Percentiles rank a stretch among this genome's conserved stretches.
These are phyloP conservation scores for Bujurquina vittata DNA, from an alignment of 2,113 vertebrate genomes.

Conservation along the genomic window DNA sequence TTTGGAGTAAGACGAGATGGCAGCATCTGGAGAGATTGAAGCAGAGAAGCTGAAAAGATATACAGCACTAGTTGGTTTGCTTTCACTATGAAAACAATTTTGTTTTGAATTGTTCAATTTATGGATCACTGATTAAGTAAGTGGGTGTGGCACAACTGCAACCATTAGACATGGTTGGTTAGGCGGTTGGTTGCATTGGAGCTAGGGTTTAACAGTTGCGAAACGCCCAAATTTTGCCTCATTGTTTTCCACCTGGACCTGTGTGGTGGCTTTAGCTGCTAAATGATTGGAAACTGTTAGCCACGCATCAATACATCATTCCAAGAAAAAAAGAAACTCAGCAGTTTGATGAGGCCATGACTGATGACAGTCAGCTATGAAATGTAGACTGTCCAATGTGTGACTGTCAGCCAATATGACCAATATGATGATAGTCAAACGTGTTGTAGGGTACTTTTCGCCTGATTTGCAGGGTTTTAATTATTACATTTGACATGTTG, in stretches of 20 bases:
- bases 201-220: rapidly evolving
- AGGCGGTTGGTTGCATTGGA: not conserved
- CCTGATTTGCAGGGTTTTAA: not conserved
- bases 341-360: conserved; percentile 3
- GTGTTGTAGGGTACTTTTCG: not conserved
- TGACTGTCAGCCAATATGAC: no score
- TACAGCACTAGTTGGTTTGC: not conserved
- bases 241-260: not conserved
- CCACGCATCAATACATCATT: not conserved
- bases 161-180: not conserved
- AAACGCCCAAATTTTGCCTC: not conserved
- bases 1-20: conserved; percentile 11
- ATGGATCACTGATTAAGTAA: not conserved
- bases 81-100: conserved; percentile 2
- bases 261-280: not conserved
- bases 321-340: not conserved
- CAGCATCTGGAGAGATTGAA: conserved; percentile 25
- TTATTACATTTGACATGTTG: not conserved
- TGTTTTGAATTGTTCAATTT: not conserved
- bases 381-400: no score
- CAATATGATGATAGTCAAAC: conserved; percentile 4
- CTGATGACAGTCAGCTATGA: conserved; percentile 28
- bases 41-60: not conserved
- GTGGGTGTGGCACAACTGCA: not conserved
- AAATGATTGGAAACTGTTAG: not conserved